These are phyloP conservation scores for Chelonus insularis DNA, from an alignment of 1,140 invertebrate species.

Conservation along the genomic window DNA sequence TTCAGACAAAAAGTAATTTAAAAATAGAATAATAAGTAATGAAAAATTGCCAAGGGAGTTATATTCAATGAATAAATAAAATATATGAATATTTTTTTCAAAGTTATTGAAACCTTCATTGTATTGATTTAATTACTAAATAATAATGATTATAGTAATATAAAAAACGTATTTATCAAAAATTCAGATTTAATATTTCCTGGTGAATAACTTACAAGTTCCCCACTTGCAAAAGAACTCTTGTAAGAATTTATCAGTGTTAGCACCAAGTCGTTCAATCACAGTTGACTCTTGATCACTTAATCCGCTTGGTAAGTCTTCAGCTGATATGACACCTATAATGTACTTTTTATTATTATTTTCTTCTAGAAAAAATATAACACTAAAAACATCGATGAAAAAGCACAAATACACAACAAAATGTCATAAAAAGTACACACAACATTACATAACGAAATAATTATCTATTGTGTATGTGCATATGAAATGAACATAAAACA, in stretches of 20 bases:
- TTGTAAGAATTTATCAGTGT: slow-evolving; percentile 76
- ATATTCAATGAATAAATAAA: too few species aligned
- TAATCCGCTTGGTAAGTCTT: slow-evolving; percentile 53
- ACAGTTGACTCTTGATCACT: slow-evolving; percentile 62
- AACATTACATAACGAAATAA: not conserved
- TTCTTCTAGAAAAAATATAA: not conserved
- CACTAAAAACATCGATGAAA: too few species aligned
- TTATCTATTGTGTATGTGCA: not conserved
- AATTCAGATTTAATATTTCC: not conserved
- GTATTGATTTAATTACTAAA: too few species aligned
- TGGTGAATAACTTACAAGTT: slow-evolving; percentile 52
- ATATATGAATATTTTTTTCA: too few species aligned
- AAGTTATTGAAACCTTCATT: too few species aligned
- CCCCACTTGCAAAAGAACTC: slow-evolving; percentile 81
- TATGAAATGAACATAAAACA: not conserved
- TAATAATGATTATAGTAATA: not conserved
- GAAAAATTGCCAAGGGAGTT: too few species aligned
- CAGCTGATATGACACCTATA: slow-evolving; percentile 55
- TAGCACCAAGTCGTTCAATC: slow-evolving; percentile 76
- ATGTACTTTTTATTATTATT: slow-evolving; percentile 15
- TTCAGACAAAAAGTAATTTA: too few species aligned
- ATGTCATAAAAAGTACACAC: not conserved
- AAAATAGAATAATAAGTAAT: too few species aligned
- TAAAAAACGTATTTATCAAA: not conserved
- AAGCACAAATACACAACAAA: too few species aligned